Evolutionary conservation across 2,797 vertebrate species (phyloP).

Genomic region (Vultur gryphus): DNA sequence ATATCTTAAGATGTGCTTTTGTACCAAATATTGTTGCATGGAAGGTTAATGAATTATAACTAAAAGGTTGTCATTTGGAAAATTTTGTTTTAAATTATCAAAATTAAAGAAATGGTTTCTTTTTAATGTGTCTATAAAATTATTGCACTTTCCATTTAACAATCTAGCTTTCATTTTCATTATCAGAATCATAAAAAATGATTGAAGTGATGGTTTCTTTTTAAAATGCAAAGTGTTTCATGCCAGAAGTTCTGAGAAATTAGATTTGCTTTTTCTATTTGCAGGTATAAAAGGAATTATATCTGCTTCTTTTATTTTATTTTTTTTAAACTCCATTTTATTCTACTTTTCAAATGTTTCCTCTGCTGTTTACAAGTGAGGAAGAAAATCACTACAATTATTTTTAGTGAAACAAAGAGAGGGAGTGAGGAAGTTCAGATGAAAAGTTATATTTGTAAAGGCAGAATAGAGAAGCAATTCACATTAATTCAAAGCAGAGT

Average conservation of each 20-base stretch:
- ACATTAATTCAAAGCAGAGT: conserved; percentile 77
- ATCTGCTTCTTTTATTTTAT: conserved; percentile 6
- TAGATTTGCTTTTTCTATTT: conserved; percentile 23
- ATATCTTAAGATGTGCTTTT: conserved; percentile 1
- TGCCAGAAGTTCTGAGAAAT: conserved; percentile 63
- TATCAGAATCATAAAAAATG: conserved; percentile 67
- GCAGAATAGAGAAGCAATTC: conserved; percentile 58
- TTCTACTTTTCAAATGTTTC: conserved; percentile 14
- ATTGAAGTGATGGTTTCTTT: conserved; percentile 63
- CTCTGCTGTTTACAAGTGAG: conserved; percentile 25
- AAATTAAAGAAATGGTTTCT: conserved; percentile 60
- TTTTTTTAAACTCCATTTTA: background rate
- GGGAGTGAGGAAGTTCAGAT: conserved; percentile 57
- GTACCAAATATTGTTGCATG: background rate
- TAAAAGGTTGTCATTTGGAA: conserved; percentile 64
- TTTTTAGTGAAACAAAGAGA: conserved; percentile 64
- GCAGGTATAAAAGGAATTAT: conserved; percentile 47
- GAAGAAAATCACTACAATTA: conserved; percentile 50
- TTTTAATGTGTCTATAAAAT: conserved; percentile 58
- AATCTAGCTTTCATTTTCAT: conserved; percentile 65
- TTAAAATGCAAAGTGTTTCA: conserved; percentile 66
- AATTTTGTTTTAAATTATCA: conserved; percentile 71
- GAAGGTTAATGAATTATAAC: conserved; percentile 53
- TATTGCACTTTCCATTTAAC: conserved; percentile 57
- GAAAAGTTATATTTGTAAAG: conserved; percentile 70